Conservation (phyloP, 2,113 vertebrate species). For the Melanocharis versteri region DNA sequence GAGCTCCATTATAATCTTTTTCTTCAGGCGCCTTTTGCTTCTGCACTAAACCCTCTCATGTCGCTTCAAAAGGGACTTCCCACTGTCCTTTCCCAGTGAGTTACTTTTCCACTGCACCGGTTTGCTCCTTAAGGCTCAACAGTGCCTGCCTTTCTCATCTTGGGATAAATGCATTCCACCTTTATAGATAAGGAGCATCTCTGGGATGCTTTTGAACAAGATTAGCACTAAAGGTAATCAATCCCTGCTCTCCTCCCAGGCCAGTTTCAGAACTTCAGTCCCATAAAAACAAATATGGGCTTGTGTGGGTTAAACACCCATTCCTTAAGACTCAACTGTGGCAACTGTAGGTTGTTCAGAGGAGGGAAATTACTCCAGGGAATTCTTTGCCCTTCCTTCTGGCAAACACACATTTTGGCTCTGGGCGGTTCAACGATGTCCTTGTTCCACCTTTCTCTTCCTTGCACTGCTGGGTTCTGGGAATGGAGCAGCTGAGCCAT, state of each 20-base stretch:
- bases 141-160: background rate
- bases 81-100: background rate
- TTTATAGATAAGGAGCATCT: background rate
- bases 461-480: background rate
- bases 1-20: background rate
- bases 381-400: background rate
- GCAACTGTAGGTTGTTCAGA: background rate
- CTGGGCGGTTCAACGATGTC: fast-evolving
- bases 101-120: background rate
- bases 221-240: background rate
- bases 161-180: background rate
- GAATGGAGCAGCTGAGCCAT: background rate
- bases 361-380: background rate
- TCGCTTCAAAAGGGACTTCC: background rate
- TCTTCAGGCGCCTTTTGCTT: background rate
- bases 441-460: background rate
- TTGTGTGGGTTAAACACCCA: background rate
- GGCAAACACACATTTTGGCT: background rate
- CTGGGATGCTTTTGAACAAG: background rate
- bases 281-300: background rate
- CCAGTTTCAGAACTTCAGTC: background rate
- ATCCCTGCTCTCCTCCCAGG: background rate
- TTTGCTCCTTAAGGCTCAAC: background rate
- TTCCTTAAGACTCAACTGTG: background rate
- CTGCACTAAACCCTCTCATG: background rate